A percentile compares a stretch with the other conserved stretches of the same genome.
Conservation (phyloP, 2,888 invertebrate species). For the Apamea monoglypha region DNA sequence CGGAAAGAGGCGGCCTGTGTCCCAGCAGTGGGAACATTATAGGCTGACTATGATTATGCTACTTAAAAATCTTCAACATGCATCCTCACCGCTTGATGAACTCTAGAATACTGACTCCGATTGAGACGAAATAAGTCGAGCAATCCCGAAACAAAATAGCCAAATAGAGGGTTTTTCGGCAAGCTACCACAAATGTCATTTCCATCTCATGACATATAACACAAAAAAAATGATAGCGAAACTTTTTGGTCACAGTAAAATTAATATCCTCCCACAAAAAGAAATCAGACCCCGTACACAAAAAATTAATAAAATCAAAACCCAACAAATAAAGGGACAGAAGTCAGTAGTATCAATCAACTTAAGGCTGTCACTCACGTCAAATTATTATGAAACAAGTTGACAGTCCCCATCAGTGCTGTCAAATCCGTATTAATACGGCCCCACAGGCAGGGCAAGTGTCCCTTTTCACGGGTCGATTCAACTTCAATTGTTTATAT, state of each 20-base stretch:
- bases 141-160: not conserved
- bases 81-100: not conserved
- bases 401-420: conserved; percentile 81
- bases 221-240: not conserved
- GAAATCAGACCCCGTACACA: not conserved
- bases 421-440: conserved; percentile 80
- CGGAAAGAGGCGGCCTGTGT: too few species aligned
- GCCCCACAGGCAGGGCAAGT: conserved; percentile 77
- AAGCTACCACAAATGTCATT: too few species aligned
- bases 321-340: conserved; percentile 52
- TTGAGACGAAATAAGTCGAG: not conserved
- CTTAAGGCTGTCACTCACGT: conserved; percentile 73
- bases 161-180: not conserved
- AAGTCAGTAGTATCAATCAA: conserved; percentile 71
- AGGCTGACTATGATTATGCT: too few species aligned
- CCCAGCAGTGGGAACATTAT: too few species aligned
- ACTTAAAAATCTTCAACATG: not conserved
- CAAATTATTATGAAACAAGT: conserved; percentile 80
- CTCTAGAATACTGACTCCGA: not conserved
- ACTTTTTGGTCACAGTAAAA: too few species aligned
- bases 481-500: conserved; percentile 71
- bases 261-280: not conserved
- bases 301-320: conserved; percentile 53
- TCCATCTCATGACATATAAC: not conserved
- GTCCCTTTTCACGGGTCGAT: conserved; percentile 73